Evolutionary conservation across 2,113 vertebrate species (phyloP), one percentile per base, ranked within the genome.

Genomic region (Meleagris gallopavo): DNA sequence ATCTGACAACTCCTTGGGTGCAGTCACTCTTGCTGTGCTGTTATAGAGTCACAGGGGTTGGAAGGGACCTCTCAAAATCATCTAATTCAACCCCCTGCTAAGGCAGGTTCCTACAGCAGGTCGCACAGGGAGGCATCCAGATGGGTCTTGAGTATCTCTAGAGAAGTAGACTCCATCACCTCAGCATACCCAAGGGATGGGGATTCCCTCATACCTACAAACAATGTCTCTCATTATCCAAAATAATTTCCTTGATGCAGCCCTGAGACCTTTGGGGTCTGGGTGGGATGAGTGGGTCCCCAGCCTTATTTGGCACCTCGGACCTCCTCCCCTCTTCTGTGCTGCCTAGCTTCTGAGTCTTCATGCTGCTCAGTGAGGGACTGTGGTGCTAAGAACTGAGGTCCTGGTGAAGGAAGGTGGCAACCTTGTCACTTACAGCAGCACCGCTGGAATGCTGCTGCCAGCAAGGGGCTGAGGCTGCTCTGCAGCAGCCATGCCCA

Each of bases 241-340:
- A 61, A 84, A 78, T 62, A 0, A 36, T 41, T 91, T 69, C 85
- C 21, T 20, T 65, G 67, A 15, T 61, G 62, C 34, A 76, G 0
- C 19, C 9, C 17, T 2, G 5, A 15, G n/a, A 8, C 14, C 32
- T 2, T 1, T 0, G 0, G 14, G 9, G 9, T 29, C 55, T 76
- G 32, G 6, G n/a, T 82, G 60, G 11, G 36, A 43, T 58, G 57
- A 74, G 5, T 1, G 3, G 27, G 11, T 60, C 21, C 40, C 60
- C 46, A 52, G 57, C 64, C 20, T 66, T 14, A 34, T 61, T 52
- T 52, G 71, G 22, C 38, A 48, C 4, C 4, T 73, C 11, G 7
- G 6, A 57, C 27, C 34, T 64, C 36, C 66, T 48, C 16, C 13
- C 21, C 27, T 17, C 21, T 50, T 83, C 45, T 58, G 29, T 36